Evolutionary conservation across 2,888 invertebrate genomes (phyloP).

Genomic region (Lucinisca nassula): DNA sequence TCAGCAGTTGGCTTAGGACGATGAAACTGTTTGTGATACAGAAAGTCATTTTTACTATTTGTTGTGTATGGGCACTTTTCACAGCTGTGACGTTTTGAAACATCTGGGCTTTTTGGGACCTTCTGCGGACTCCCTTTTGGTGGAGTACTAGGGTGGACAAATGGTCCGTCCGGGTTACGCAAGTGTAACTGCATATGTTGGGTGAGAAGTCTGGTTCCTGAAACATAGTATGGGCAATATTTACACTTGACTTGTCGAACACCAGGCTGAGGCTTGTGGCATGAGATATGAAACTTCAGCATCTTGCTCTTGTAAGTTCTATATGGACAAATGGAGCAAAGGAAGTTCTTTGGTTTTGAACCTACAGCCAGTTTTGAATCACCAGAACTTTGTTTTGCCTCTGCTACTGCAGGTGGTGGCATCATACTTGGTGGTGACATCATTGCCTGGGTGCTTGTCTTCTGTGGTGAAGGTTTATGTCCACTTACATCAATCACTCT

Average conservation of each 20-base stretch:
- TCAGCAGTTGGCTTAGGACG: conserved; percentile 91
- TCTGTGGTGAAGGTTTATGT: not conserved
- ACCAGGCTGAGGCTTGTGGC: conserved; percentile 91
- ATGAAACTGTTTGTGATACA: conserved; percentile 96
- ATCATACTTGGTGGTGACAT: not conserved
- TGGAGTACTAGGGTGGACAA: not conserved
- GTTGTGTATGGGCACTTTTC: conserved; percentile 95
- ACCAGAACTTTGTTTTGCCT: not conserved
- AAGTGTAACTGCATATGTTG: conserved; percentile 91
- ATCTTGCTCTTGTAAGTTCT: conserved; percentile 82
- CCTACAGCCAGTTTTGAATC: not conserved
- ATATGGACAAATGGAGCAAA: conserved; percentile 93
- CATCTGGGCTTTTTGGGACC: conserved; percentile 41
- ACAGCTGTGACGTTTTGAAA: conserved; percentile 92
- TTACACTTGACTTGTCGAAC: conserved; percentile 93
- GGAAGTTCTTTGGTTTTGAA: conserved; percentile 72
- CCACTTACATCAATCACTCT: conserved; percentile 9
- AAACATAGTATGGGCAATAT: conserved; percentile 94
- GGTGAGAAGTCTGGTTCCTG: conserved; percentile 88
- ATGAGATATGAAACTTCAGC: conserved; percentile 90
- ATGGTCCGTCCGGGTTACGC: conserved; percentile 45
- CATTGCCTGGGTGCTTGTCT: not conserved
- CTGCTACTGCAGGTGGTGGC: not conserved
- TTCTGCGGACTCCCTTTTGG: conserved; percentile 40
- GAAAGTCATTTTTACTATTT: conserved; percentile 95